phyloP scores from a whole-genome alignment of 2,113 vertebrate genomes.

The Petaurus breviceps region DNA sequence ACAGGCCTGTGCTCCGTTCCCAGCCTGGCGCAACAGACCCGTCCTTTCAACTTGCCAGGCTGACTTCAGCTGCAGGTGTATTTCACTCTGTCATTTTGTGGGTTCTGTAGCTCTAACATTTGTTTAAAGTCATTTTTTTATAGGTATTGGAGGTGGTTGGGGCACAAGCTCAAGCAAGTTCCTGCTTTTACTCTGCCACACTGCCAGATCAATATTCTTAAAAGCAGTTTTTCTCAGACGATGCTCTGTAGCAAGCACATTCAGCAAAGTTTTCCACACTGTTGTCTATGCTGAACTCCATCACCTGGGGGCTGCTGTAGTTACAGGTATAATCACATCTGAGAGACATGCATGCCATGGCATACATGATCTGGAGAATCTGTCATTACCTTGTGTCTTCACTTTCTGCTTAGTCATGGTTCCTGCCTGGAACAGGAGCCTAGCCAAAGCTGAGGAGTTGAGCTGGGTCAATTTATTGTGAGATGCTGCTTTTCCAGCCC shows the following conservation, averaged over 20 bases:
- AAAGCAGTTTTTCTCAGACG: not conserved
- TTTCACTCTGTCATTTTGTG: too few relatives aligned
- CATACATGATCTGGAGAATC: not conserved
- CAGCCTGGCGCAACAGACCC: too few relatives aligned
- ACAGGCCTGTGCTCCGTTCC: too few relatives aligned
- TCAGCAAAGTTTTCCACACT: not conserved
- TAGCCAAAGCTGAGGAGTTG: not conserved
- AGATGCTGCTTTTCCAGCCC: not conserved
- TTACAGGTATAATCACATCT: not conserved
- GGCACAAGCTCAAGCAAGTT: too few relatives aligned
- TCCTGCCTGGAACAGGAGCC: not conserved
- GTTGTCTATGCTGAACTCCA: not conserved
- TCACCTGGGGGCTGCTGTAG: not conserved
- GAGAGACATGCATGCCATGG: not conserved
- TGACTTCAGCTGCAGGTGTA: too few relatives aligned
- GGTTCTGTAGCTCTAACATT: too few relatives aligned
- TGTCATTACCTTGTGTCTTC: not conserved
- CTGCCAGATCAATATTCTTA: too few relatives aligned
- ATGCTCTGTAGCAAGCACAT: not conserved
- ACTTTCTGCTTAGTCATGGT: not conserved
- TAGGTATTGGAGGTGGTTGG: too few relatives aligned
- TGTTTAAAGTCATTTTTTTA: too few relatives aligned
- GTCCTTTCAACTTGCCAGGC: too few relatives aligned
- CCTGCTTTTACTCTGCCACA: too few relatives aligned
- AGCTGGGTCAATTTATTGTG: not conserved